Percentiles rank a stretch among this genome's conserved stretches.
Evolutionary conservation across 2,113 vertebrate species (phyloP).

Genomic region (Passer domesticus): DNA sequence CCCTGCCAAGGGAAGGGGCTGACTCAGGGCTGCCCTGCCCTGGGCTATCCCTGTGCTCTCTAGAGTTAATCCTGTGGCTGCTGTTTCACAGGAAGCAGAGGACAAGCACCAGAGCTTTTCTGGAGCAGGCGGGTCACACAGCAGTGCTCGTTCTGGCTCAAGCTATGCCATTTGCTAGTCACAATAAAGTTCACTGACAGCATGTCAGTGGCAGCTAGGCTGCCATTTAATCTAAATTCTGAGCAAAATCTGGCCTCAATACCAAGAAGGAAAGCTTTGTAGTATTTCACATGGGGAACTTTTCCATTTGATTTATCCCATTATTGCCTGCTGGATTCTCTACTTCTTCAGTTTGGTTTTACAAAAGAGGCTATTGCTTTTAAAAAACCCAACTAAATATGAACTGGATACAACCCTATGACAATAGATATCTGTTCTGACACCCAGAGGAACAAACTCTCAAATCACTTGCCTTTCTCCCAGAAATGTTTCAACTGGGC

Average conservation of each 20-base stretch:
- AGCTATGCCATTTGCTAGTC: neutral
- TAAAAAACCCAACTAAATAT: neutral
- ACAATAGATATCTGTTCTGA: neutral
- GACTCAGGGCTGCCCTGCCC: neutral
- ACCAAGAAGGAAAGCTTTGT: neutral
- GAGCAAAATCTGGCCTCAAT: neutral
- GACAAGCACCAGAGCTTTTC: neutral
- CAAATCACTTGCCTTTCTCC: neutral
- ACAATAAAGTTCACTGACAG: neutral
- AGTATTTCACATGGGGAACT: neutral
- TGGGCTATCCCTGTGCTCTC: neutral
- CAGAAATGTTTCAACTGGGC: neutral
- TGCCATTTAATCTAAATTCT: neutral
- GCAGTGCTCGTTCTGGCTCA: neutral
- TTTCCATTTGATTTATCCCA: neutral
- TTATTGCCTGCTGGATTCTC: neutral
- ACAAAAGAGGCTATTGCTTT: neutral
- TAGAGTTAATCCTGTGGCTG: neutral
- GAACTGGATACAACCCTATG: neutral
- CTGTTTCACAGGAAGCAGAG: neutral
- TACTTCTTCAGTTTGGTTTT: neutral
- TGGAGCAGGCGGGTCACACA: neutral
- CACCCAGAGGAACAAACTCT: neutral
- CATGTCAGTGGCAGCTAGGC: neutral
- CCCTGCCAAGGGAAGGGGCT: neutral